Conservation (phyloP, 2,113 vertebrate species). For the Ochotona curzoniae region DNA sequence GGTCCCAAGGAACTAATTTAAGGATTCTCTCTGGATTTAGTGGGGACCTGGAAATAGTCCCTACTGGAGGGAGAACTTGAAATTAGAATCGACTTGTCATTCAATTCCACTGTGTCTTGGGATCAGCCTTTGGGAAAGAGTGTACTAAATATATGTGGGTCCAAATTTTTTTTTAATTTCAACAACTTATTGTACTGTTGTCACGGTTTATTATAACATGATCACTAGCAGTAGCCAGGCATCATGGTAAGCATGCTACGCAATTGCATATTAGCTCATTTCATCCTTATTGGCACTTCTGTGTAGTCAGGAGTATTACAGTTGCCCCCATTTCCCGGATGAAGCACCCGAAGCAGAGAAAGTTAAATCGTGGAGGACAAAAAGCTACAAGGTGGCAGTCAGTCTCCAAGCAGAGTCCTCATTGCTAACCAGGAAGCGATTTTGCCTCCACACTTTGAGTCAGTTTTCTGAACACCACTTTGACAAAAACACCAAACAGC, state of each 20-base stretch:
- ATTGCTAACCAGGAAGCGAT: not conserved
- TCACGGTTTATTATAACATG: constrained; percentile 22
- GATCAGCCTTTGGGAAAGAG: constrained; percentile 60
- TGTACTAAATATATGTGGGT: constrained; percentile 55
- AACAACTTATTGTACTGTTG: not conserved
- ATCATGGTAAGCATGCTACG: not conserved
- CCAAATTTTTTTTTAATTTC: not conserved
- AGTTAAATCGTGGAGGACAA: too few relatives aligned
- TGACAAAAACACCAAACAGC: not conserved
- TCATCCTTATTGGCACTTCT: not conserved
- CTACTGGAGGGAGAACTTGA: constrained; percentile 73
- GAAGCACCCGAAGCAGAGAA: not conserved
- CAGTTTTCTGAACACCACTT: not conserved
- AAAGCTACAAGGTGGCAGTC: not conserved
- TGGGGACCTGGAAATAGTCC: constrained; percentile 78
- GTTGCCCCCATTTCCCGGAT: not conserved
- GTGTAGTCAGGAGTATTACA: not conserved
- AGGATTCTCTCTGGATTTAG: constrained; percentile 78
- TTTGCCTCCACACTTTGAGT: not conserved
- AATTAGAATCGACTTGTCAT: constrained; percentile 72
- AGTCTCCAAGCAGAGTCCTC: not conserved
- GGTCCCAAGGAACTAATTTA: constrained; percentile 85
- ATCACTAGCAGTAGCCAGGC: not conserved
- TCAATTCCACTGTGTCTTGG: constrained; percentile 52
- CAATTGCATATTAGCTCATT: not conserved